These are phyloP conservation scores for Nannobrachium achirus DNA, from an alignment of 2,113 vertebrate species.

Conservation along the genomic window DNA sequence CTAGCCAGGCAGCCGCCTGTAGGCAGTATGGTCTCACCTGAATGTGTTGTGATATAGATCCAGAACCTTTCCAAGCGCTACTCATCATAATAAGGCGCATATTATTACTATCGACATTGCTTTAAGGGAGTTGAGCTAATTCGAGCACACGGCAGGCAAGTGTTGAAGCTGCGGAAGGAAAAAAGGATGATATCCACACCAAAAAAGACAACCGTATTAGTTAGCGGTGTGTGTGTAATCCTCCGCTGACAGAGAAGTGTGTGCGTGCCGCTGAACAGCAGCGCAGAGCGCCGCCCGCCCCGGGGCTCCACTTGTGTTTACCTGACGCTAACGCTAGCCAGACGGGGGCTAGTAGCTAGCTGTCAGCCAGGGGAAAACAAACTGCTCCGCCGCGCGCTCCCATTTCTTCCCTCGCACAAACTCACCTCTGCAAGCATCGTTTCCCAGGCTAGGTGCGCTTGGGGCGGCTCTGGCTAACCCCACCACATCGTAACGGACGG, in stretches of 20 bases:
- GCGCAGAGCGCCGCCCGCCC: conserved; percentile 22
- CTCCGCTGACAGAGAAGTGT: conserved; percentile 38
- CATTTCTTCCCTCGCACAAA: background rate
- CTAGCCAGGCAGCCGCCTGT: conserved; percentile 13
- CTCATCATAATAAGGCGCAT: conserved; percentile 58
- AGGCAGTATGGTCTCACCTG: conserved; percentile 68
- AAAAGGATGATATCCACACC: no score
- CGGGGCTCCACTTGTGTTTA: conserved; percentile 62
- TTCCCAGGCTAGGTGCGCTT: conserved; percentile 64
- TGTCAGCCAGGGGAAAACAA: conserved; percentile 52
- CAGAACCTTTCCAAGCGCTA: conserved; percentile 29
- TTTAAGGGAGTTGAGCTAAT: conserved; percentile 45
- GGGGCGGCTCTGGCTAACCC: conserved; percentile 67
- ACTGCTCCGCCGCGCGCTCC: conserved; percentile 16
- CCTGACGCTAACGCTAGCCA: conserved; percentile 57
- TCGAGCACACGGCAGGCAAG: conserved; percentile 43
- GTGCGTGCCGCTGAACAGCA: conserved; percentile 19
- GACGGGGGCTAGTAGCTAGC: conserved; percentile 39
- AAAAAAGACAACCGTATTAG: conserved; percentile 59
- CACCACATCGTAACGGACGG: conserved; percentile 73
- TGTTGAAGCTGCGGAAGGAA: conserved; percentile 42
- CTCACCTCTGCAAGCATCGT: conserved; percentile 85
- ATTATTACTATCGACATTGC: conserved; percentile 37
- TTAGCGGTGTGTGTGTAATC: conserved; percentile 59
- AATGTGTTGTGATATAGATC: conserved; percentile 33